Percentiles rank a stretch among this genome's conserved stretches.
These are phyloP conservation scores for Eumerus sabulonum DNA, from an alignment of 2,888 invertebrate genomes.

Conservation along the genomic window DNA sequence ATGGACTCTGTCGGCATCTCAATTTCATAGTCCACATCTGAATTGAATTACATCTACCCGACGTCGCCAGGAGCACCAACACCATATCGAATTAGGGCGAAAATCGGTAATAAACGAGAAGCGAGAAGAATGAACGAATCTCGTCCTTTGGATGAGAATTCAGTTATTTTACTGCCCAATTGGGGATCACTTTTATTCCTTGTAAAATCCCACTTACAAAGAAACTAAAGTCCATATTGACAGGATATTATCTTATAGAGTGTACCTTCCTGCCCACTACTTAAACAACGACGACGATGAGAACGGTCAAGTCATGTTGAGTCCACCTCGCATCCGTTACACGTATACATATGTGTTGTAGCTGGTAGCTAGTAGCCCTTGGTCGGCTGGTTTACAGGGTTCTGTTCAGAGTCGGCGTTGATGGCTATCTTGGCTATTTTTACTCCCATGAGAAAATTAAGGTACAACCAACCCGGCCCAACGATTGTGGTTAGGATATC, in stretches of 20 bases:
- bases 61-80: not conserved
- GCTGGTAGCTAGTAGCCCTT: not conserved
- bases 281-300: constrained; percentile 12
- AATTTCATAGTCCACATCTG: constrained; percentile 15
- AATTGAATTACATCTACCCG: not conserved
- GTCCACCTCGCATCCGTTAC: constrained; percentile 3
- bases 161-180: constrained; percentile 64
- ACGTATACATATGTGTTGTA: constrained; percentile 35
- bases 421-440: constrained; percentile 48
- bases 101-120: constrained; percentile 46
- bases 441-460: constrained; percentile 36
- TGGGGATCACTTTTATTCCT: constrained; percentile 68
- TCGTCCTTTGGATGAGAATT: constrained; percentile 26
- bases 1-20: constrained; percentile 44
- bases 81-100: not conserved
- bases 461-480: constrained; percentile 10
- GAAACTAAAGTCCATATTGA: constrained; percentile 67
- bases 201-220: constrained; percentile 65
- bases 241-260: constrained; percentile 50
- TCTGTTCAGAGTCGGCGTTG: constrained; percentile 36
- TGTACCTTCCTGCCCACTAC: not conserved
- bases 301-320: constrained; percentile 27
- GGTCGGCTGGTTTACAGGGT: constrained; percentile 27
- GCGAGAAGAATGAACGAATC: constrained; percentile 22
- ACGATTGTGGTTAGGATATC: constrained; percentile 52